Percentiles rank a stretch among this genome's conserved stretches.
These are phyloP conservation scores for Ornithorhynchus anatinus DNA, from an alignment of 2,113 vertebrate species.

Conservation along the genomic window DNA sequence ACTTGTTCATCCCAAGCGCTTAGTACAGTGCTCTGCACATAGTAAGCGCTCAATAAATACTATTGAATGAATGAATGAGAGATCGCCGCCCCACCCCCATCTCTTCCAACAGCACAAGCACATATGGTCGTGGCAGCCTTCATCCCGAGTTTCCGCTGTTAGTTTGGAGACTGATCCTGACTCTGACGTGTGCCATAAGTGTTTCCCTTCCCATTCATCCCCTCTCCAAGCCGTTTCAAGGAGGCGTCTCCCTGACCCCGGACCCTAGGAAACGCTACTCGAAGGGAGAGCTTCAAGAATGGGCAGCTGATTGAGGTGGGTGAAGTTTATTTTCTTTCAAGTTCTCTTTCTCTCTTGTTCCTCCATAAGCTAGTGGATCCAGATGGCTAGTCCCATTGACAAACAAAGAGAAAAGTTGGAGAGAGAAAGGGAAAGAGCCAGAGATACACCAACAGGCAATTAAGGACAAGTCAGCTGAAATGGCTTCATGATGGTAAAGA, in stretches of 20 bases:
- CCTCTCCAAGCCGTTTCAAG: slow-evolving; percentile 12
- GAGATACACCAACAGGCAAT: slow-evolving; percentile 68
- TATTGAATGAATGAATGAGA: too few species aligned
- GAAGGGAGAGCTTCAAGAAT: slow-evolving; percentile 23
- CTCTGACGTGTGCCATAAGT: not conserved
- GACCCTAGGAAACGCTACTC: slow-evolving; percentile 11
- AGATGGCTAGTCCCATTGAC: slow-evolving; percentile 64
- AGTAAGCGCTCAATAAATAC: too few species aligned
- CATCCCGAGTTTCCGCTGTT: not conserved
- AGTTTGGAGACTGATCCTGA: slow-evolving; percentile 3
- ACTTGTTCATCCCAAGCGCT: too few species aligned
- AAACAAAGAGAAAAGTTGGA: slow-evolving; percentile 61
- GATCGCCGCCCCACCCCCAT: too few species aligned
- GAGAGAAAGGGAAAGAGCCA: slow-evolving; percentile 46
- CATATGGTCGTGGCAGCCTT: not conserved
- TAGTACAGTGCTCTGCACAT: too few species aligned
- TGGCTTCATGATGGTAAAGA: slow-evolving; percentile 70
- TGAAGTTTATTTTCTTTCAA: slow-evolving; percentile 59
- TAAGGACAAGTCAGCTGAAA: slow-evolving; percentile 73
- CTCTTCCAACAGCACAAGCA: not conserved
- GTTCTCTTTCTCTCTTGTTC: slow-evolving; percentile 36
- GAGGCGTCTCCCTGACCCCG: slow-evolving; percentile 11
- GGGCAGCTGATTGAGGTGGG: slow-evolving; percentile 21
- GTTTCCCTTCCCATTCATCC: slow-evolving; percentile 18
- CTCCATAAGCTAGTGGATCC: slow-evolving; percentile 59